These are phyloP conservation scores for Agapostemon virescens DNA, from an alignment of 2,888 invertebrate genomes.

Conservation along the genomic window DNA sequence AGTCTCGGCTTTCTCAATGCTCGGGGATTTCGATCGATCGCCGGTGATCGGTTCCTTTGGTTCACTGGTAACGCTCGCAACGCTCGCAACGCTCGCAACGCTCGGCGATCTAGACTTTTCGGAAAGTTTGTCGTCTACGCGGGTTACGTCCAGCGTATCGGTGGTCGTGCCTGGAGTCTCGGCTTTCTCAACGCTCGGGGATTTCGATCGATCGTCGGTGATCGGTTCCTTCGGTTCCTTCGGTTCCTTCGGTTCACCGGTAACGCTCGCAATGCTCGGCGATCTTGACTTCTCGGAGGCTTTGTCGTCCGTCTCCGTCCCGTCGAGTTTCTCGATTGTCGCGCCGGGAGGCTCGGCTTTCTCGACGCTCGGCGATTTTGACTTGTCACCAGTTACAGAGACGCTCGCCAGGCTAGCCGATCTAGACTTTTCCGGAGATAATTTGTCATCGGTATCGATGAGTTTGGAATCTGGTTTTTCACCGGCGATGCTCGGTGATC, in stretches of 20 bases:
- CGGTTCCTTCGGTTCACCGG: background rate
- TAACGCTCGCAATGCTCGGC: too few species aligned
- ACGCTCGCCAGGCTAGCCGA: too few species aligned
- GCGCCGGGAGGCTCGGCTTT: conserved; percentile 56
- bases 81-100: background rate
- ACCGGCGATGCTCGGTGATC: conserved; percentile 37
- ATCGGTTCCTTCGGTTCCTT: conserved; percentile 10
- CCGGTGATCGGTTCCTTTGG: conserved; percentile 11
- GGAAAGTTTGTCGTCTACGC: conserved; percentile 22
- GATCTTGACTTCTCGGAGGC: conserved; percentile 23
- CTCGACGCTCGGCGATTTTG: conserved; percentile 6
- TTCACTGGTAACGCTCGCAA: background rate
- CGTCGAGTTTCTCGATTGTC: background rate
- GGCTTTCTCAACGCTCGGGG: conserved; percentile 6
- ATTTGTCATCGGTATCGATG: conserved; percentile 27
- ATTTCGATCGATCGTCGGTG: background rate
- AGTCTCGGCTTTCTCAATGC: conserved; percentile 31
- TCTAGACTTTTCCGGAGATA: too few species aligned
- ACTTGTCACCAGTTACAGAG: background rate
- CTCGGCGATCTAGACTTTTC: background rate
- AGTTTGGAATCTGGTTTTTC: too few species aligned
- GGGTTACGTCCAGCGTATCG: background rate
- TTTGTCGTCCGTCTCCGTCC: background rate
- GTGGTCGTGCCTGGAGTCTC: conserved; percentile 58
- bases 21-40: background rate